Evolutionary conservation across 2,113 vertebrate species (phyloP).

Genomic region (Poeciliopsis retropinna): DNA sequence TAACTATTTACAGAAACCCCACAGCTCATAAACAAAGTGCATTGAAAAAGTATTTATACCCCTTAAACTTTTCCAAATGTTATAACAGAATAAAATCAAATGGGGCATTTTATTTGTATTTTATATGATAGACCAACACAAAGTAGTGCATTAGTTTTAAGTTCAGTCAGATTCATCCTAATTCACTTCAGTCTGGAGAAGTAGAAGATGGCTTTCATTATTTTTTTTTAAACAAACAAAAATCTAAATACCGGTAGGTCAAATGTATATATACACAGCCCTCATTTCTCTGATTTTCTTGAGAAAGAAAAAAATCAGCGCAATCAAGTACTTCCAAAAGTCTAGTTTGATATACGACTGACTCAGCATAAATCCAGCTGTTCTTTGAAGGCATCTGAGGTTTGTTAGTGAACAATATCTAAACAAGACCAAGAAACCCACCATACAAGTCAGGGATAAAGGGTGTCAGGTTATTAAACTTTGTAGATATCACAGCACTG

Average conservation of each 20-base stretch:
- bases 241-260: not conserved
- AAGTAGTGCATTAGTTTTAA: not conserved
- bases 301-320: too few relatives aligned
- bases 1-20: not conserved
- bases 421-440: too few relatives aligned
- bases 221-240: not conserved
- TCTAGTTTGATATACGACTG: too few relatives aligned
- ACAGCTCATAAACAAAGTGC: not conserved
- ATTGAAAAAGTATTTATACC: not conserved
- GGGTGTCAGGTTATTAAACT: too few relatives aligned
- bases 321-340: too few relatives aligned
- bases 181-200: not conserved
- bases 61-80: not conserved
- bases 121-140: not conserved
- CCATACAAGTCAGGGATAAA: too few relatives aligned
- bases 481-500: too few relatives aligned
- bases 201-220: not conserved
- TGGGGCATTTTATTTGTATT: not conserved
- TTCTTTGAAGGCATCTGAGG: too few relatives aligned
- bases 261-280: not conserved
- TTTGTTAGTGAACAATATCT: too few relatives aligned
- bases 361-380: too few relatives aligned
- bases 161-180: not conserved
- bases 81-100: not conserved
- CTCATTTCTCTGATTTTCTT: not conserved